A percentile compares a stretch with the other conserved stretches of the same genome.
Evolutionary conservation across 2,888 invertebrate species (phyloP).

Genomic region (Scaptomyza polygonia): DNA sequence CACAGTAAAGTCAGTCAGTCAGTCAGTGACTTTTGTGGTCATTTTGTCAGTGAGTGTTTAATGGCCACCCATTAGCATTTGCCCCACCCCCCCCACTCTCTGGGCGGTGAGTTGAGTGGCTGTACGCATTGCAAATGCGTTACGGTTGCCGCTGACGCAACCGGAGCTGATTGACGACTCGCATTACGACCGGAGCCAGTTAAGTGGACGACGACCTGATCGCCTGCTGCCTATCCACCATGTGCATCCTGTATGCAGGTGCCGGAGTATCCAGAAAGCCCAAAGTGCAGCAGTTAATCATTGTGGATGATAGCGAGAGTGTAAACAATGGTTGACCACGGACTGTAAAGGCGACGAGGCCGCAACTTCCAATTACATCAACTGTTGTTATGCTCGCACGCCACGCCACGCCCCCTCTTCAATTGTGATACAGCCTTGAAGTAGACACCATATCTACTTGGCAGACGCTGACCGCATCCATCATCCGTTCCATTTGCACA

Average conservation of each 20-base stretch:
- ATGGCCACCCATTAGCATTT: slow-evolving; percentile 63
- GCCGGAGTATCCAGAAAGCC: slow-evolving; percentile 42
- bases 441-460: slow-evolving; percentile 61
- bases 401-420: background rate
- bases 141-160: slow-evolving; percentile 87
- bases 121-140: slow-evolving; percentile 88
- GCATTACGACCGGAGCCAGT: slow-evolving; percentile 69
- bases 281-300: slow-evolving; percentile 77
- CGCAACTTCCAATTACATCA: slow-evolving; percentile 75
- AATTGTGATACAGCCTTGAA: slow-evolving; percentile 37
- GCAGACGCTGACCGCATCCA: slow-evolving; percentile 72
- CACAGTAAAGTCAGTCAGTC: slow-evolving; percentile 16
- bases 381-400: slow-evolving; percentile 25
- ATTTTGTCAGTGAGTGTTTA: slow-evolving; percentile 77
- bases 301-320: slow-evolving; percentile 79
- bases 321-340: slow-evolving; percentile 64
- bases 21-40: slow-evolving; percentile 45
- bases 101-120: slow-evolving; percentile 82
- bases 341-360: slow-evolving; percentile 38
- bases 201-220: slow-evolving; percentile 57
- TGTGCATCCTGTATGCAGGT: slow-evolving; percentile 74
- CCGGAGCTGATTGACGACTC: slow-evolving; percentile 71
- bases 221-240: slow-evolving; percentile 27
- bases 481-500: slow-evolving; percentile 84
- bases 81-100: slow-evolving; percentile 21